These are phyloP conservation scores for Phalloptychus januarius DNA, from an alignment of 2,797 vertebrate species.

Conservation along the genomic window DNA sequence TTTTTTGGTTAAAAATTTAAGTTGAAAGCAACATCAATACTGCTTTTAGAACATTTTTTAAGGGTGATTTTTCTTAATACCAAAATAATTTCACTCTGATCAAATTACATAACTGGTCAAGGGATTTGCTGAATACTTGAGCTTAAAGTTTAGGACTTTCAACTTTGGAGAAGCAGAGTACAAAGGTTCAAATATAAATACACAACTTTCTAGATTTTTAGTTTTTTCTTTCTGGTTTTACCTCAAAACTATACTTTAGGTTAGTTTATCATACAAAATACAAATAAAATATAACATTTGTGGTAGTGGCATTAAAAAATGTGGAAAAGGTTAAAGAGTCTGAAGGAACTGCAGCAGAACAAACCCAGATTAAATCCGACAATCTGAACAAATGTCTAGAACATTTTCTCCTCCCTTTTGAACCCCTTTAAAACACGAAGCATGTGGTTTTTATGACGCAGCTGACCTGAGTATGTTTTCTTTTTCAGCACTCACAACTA, in stretches of 20 bases:
- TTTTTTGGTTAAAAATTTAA: neutral
- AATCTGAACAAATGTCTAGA: neutral
- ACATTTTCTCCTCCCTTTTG: neutral
- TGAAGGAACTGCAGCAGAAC: neutral
- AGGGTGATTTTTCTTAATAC: no score
- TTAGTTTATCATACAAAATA: neutral
- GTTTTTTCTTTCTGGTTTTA: neutral
- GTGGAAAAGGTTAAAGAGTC: neutral
- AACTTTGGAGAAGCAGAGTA: no score
- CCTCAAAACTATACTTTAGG: neutral
- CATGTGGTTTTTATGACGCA: neutral
- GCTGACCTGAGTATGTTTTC: neutral
- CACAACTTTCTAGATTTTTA: neutral
- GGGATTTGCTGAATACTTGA: no score
- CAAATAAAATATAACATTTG: neutral
- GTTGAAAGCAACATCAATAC: neutral
- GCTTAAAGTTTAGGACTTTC: no score
- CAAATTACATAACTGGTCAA: no score
- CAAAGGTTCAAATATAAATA: neutral
- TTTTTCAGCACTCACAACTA: slow-evolving; percentile 12
- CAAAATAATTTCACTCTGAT: no score
- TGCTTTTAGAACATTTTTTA: neutral
- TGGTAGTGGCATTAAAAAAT: neutral
- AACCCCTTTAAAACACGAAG: neutral
- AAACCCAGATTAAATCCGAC: neutral